Evolutionary conservation across 2,113 vertebrate species (phyloP), one percentile per base, ranked within the genome.

Genomic region (Scatophagus argus): DNA sequence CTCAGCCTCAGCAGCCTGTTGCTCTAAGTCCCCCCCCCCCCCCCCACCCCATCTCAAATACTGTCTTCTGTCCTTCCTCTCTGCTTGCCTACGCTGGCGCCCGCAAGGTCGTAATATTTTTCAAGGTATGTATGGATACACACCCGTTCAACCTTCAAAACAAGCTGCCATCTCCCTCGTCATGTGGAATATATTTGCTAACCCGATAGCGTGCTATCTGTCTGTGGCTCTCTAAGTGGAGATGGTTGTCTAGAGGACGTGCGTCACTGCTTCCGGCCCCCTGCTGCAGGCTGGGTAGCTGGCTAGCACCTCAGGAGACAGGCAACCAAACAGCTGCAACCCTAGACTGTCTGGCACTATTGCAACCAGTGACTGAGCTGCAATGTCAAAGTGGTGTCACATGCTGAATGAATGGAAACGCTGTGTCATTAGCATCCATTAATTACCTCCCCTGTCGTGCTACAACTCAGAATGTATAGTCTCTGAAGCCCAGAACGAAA

Each of bases 41-140:
- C 62, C 59, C n/a, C n/a, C n/a, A n/a, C n/a, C n/a, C 63, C 32
- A 43, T 85, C 86, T 92, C 87, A 91, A 87, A 88, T 71, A 67
- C 81, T 88, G 76, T 90, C 87, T 92, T 90, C 90, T 92, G 90
- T 92, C 87, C 89, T 87, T 82, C 87, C 82, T 92, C 89, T 89
- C 89, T 92, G 90, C 90, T 89, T 91, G 83, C 91, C 84, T 84
- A 12, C 58, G 82, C 89, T 91, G 92, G 88, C 79, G 73, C 74
- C 89, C 77, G 43, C 84, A 90, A 94, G 94, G 93, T 95, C 68
- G 91, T 95, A 81, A 94, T 94, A 93, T 95, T 95, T 93, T 94
- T 92, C 87, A 95, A 94, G 93, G 93, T 94, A 95, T 92, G 93
- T 93, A 94, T 93, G 66, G 82, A 72, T 83, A 67, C 68, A 66